Evolutionary conservation across 2,113 vertebrate species (phyloP).

Genomic region (Malurus elegans): DNA sequence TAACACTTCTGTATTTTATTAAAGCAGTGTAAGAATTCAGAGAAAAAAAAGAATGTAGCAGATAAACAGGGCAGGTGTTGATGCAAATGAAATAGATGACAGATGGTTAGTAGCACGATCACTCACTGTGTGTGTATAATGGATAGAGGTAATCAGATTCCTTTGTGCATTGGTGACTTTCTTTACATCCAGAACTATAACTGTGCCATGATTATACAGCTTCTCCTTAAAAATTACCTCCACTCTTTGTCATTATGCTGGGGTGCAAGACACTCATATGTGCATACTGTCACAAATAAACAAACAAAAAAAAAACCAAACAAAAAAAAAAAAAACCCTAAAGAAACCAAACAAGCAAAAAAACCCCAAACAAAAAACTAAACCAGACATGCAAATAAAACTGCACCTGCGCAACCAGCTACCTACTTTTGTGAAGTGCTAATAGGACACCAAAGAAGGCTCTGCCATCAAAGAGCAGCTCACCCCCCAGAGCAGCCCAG

Average conservation of each 20-base stretch:
- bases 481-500: background rate
- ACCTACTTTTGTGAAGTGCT: background rate
- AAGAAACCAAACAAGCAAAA: background rate
- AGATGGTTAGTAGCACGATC: constrained; percentile 97
- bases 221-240: constrained; percentile 58
- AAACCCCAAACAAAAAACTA: background rate
- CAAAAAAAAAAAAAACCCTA: background rate
- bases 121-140: constrained; percentile 97
- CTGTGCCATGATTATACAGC: constrained; percentile 39
- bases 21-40: constrained; percentile 84
- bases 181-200: constrained; percentile 90
- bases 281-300: constrained; percentile 7
- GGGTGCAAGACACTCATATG: constrained; percentile 29
- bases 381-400: background rate
- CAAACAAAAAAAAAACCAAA: no score
- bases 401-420: constrained; percentile 4
- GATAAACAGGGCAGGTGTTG: constrained; percentile 99
- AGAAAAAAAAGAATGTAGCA: constrained; percentile 87
- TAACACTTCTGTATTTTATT: constrained; percentile 93
- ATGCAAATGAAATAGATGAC: constrained; percentile 99
- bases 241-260: constrained; percentile 37
- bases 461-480: background rate
- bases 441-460: background rate
- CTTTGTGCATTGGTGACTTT: constrained; percentile 97
- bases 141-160: constrained; percentile 99